Evolutionary conservation across 64 coral and sea anemone species (phyloP).

Genomic region (Catalaphyllia jardinei): DNA sequence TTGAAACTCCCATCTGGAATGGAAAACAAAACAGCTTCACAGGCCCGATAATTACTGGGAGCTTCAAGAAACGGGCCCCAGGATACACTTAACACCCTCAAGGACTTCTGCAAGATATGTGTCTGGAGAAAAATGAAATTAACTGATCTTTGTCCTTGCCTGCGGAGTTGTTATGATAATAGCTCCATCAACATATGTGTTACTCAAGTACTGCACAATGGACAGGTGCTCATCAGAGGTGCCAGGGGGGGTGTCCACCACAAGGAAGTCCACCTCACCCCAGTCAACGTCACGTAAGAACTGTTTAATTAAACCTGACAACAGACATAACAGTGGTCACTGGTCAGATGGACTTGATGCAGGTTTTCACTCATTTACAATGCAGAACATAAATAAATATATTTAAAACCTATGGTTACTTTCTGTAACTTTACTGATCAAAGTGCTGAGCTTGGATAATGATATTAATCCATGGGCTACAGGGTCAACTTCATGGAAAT

Average conservation of each 20-base stretch:
- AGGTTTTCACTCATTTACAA: neutral
- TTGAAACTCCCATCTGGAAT: too few species aligned
- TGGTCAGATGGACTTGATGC: neutral
- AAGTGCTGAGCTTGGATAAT: too few species aligned
- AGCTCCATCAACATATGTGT: constrained; percentile 83
- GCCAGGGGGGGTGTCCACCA: constrained; percentile 97
- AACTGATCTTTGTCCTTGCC: constrained; percentile 32
- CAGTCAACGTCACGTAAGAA: constrained; percentile 99
- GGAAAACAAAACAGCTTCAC: too few species aligned
- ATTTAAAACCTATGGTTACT: too few species aligned
- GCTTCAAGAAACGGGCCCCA: too few species aligned
- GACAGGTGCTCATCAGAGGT: constrained; percentile 99
- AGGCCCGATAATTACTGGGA: too few species aligned
- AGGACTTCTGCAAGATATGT: too few species aligned
- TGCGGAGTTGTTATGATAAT: constrained; percentile 95
- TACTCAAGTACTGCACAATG: constrained; percentile 92
- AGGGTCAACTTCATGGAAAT: too few species aligned
- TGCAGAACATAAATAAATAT: neutral
- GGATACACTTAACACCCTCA: too few species aligned
- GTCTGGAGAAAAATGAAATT: too few species aligned
- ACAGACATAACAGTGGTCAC: neutral
- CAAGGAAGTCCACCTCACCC: constrained; percentile 93
- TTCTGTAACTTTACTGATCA: too few species aligned
- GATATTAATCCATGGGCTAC: too few species aligned
- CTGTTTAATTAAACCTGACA: constrained; percentile 88